Base-by-base conservation (phyloP, 2,888 invertebrate genomes). In the Therioaphis trifolii region DNA sequence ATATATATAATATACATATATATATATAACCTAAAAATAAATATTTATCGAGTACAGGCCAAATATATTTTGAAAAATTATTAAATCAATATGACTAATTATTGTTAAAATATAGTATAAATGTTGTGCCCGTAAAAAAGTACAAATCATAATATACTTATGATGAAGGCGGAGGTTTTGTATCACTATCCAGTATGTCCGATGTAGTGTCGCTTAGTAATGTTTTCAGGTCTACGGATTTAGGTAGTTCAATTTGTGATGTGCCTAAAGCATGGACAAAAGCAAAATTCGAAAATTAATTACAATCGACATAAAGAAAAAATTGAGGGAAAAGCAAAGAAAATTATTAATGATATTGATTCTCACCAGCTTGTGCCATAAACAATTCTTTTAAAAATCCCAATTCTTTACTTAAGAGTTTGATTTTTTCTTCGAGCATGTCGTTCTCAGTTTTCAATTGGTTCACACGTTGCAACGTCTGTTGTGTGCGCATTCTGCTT, bases 311-410 rank as follows among this genome's bases (percentile, higher is more conserved):
- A 21, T 55, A 0, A 21, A 46, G 46, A 21, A 55, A 9, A 55
- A 12, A 5, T 3, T 15, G 5, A n/a, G n/a, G n/a, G n/a, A n/a
- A n/a, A n/a, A n/a, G 27, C 1, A 61, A 43, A 24, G 18, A 14
- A 43, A 40, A 18, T 12, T 40, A 55, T 40, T 40, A 5, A 29
- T 7, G 5, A 4, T 68, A 4, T 43, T 21, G 3, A n/a, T 46
- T 61, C 71, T 84, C 92, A 87, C 94, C 93, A 55, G 95, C 94
- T 88, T 95, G 94, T 7, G 94, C 94, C 85, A 95, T 89, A 87
- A 95, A 94, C 80, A 95, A 89, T 87, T 95, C 94, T 88, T 95
- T 95, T 14, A 95, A 89, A 87, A 95, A 94, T 69, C 93, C 92
- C 35, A 95, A 89, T 88, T 95, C 95, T 88, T 94, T 94, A 15